Evolutionary conservation across 2,113 vertebrate genomes (phyloP).

Genomic region (Parotia lawesii): DNA sequence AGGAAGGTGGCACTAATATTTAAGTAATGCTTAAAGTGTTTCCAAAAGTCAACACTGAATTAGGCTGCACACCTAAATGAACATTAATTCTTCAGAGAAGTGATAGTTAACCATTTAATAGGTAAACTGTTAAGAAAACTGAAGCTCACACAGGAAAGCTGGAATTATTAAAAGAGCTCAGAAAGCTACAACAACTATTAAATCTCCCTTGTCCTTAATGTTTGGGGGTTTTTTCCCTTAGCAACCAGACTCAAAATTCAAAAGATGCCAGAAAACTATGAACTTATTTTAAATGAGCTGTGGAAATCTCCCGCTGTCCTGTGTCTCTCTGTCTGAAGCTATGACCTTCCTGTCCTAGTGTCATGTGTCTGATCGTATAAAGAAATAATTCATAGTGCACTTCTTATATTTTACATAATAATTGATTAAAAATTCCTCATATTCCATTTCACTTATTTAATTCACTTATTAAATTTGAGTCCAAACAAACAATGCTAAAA

Average conservation of each 20-base stretch:
- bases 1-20: neutral
- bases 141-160: neutral
- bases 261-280: constrained; percentile 34
- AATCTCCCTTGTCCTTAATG: neutral
- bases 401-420: neutral
- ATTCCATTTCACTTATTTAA: neutral
- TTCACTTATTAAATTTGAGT: neutral
- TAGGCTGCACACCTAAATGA: neutral
- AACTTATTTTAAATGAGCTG: constrained; percentile 51
- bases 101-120: neutral
- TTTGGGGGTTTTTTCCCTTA: neutral
- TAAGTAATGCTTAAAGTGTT: neutral
- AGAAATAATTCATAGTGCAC: constrained; percentile 14
- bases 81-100: neutral
- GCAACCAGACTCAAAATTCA: constrained; percentile 19
- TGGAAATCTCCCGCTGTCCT: constrained; percentile 41
- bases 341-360: constrained; percentile 43
- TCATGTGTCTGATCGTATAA: neutral
- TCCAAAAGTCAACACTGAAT: neutral
- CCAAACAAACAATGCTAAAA: neutral
- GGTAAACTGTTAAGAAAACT: neutral
- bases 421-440: neutral
- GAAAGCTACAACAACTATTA: neutral
- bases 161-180: neutral
- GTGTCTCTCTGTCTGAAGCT: constrained; percentile 29